Conservation (phyloP, 2,797 vertebrate genomes). For the Chelon auratus region DNA sequence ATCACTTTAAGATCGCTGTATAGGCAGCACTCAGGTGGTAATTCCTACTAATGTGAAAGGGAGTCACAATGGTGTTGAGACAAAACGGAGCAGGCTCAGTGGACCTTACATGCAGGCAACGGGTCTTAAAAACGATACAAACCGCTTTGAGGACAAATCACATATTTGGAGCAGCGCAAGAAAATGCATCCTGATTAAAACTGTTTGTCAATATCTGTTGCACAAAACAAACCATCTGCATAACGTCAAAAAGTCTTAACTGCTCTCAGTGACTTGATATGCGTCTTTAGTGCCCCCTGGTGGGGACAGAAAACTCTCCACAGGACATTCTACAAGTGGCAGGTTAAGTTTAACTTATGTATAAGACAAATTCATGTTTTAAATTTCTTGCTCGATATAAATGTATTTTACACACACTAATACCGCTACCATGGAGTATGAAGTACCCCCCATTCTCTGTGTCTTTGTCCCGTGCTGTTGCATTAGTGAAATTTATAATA, state of each 20-base stretch:
- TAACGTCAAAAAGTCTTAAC: neutral
- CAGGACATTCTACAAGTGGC: conserved; percentile 19
- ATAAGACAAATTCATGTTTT: neutral
- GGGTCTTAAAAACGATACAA: neutral
- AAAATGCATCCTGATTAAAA: conserved; percentile 7
- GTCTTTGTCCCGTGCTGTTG: neutral
- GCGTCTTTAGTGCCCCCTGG: conserved; percentile 49
- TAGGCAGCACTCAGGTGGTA: conserved; percentile 1
- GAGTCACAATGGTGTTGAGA: neutral
- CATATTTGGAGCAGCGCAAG: neutral
- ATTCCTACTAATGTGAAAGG: conserved; percentile 1
- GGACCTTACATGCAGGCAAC: neutral
- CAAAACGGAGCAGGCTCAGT: neutral
- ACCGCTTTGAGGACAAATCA: conserved; percentile 3
- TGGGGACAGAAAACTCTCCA: conserved; percentile 32
- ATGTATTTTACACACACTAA: neutral
- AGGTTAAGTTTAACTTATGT: neutral
- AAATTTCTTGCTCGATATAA: too few relatives aligned
- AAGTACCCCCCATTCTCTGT: neutral
- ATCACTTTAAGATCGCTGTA: conserved; percentile 8
- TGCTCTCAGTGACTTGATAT: neutral
- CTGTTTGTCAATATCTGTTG: conserved; percentile 30
- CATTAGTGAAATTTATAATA: neutral
- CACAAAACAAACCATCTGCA: conserved; percentile 22
- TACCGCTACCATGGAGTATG: neutral